Evolutionary conservation across 2,113 vertebrate genomes (phyloP).

Genomic region (Struthidea cinerea): DNA sequence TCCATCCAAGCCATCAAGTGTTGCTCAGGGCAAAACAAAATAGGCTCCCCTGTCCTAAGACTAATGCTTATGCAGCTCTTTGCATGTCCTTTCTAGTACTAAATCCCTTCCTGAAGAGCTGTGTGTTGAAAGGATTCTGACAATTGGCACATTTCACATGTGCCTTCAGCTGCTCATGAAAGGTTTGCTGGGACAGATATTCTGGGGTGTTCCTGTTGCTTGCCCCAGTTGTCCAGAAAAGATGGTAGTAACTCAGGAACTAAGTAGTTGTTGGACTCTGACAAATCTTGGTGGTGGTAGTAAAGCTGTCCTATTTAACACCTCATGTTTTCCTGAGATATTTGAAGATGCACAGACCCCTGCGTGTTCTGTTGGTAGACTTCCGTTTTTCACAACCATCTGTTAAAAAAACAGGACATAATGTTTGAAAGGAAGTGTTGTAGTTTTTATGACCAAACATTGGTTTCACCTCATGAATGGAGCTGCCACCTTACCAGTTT

Average conservation of each 20-base stretch:
- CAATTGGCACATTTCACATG: not conserved
- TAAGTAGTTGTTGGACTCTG: not conserved
- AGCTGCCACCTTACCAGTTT: not conserved
- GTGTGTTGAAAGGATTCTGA: constrained; percentile 14
- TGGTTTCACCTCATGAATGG: not conserved
- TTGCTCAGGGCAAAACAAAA: constrained; percentile 47
- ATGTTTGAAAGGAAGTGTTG: not conserved
- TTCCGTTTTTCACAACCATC: constrained; percentile 6
- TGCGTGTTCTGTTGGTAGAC: not conserved
- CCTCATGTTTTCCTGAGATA: not conserved
- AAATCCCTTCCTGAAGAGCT: constrained; percentile 24
- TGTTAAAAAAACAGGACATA: not conserved
- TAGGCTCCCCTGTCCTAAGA: constrained; percentile 24
- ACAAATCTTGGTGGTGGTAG: not conserved
- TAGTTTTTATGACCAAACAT: not conserved
- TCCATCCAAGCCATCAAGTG: constrained; percentile 31
- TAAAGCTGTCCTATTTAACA: not conserved
- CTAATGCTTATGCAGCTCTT: constrained; percentile 12
- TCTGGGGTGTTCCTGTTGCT: not conserved
- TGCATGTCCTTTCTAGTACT: constrained; percentile 30
- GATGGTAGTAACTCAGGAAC: not conserved
- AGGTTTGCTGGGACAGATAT: not conserved
- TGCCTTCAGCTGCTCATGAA: not conserved
- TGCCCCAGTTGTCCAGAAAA: not conserved
- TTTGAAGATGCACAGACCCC: not conserved